phyloP scores from a whole-genome alignment of 2,113 vertebrate species.

The Mirounga angustirostris region DNA sequence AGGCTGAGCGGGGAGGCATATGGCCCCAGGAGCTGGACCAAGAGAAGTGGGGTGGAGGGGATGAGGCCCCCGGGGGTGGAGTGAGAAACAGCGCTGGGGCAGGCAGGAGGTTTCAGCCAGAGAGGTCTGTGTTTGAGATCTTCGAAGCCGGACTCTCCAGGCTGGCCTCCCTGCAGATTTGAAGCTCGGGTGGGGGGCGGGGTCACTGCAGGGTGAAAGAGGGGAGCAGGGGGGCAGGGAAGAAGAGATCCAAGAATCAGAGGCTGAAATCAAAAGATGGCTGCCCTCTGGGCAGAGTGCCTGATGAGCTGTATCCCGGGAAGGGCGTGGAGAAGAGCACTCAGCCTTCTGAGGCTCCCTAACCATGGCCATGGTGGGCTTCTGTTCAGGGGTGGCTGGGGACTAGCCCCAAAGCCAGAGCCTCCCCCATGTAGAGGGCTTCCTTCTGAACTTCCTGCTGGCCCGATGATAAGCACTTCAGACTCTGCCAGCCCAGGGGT shows the following conservation, averaged over 20 bases:
- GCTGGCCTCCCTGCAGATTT: background rate
- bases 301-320: fast-evolving
- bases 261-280: background rate
- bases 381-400: background rate
- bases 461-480: background rate
- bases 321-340: background rate
- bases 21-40: background rate
- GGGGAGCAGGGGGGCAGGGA: background rate
- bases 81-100: background rate
- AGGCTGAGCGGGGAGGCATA: background rate
- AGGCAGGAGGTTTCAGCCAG: background rate
- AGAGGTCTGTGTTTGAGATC: background rate
- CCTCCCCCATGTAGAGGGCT: fast-evolving
- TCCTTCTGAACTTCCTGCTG: background rate
- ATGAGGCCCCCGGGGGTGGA: background rate
- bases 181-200: background rate
- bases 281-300: background rate
- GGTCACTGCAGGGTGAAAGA: background rate
- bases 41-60: background rate
- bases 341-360: background rate
- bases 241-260: background rate
- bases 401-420: background rate
- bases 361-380: background rate
- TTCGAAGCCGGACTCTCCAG: background rate
- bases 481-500: background rate